Evolutionary conservation across 2,888 invertebrate genomes (phyloP), one percentile per base, ranked within the genome.

Genomic region (Diplolepis rosae): DNA sequence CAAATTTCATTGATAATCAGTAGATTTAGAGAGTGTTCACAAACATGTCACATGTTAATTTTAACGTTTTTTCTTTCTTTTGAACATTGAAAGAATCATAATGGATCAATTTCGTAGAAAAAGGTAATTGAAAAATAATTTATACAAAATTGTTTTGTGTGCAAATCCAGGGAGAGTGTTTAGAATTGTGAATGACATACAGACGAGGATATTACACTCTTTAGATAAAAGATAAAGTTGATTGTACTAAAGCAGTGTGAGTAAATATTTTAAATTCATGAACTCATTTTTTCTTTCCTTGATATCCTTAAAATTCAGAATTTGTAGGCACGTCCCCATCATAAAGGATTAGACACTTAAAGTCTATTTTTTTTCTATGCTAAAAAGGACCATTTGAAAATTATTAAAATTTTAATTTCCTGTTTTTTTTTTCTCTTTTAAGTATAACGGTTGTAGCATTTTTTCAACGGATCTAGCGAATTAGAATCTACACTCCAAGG

Each of bases 401-500:
- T 7, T 28, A 13, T 4, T 11, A 7, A 32, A 18, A 35, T 35
- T 24, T 35, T 22, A 45, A 45, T 45, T 56, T 35, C 13, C 15
- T 22, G 18, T 35, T n/a, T n/a, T n/a, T n/a, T n/a, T n/a, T n/a
- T n/a, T n/a, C 13, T 35, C 18, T 56, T 30, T 22, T 32, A 24
- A 39, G 24, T 39, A 24, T 39, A 39, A 39, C 24, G 35, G 35
- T 39, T 27, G 39, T 35, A 5, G n/a, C 27, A 28, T 30, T 32
- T 18, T 45, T 45, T 18, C 9, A 15, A 18, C 18, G 30, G 54
- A 30, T 54, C 61, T 61, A n/a, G 35, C 61, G n/a, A 61, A 61
- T 61, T 61, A 39, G 61, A 61, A 61, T 39, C 39, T 39, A 39
- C n/a, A 13, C 24, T 61, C 61, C n/a, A 61, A 61, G 39, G 35